These are phyloP conservation scores for Xyrauchen texanus DNA, from an alignment of 2,113 vertebrate species.

Conservation along the genomic window DNA sequence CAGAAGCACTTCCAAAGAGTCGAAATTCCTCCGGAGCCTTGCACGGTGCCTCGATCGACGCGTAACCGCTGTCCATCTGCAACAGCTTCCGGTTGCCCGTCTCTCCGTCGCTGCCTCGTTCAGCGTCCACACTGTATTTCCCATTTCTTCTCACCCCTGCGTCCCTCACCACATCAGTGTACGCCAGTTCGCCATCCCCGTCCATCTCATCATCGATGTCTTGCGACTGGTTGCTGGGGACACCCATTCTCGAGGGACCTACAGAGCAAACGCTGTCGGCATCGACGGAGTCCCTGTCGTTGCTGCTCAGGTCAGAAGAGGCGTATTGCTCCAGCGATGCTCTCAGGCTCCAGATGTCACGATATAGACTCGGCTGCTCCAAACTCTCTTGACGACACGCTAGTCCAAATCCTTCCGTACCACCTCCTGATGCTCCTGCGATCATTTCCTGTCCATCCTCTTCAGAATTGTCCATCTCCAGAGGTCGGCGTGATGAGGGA, in stretches of 20 bases:
- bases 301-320: slow-evolving; percentile 88
- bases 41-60: slow-evolving; percentile 91
- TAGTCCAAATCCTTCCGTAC: slow-evolving; percentile 48
- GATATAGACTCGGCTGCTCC: slow-evolving; percentile 78
- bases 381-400: slow-evolving; percentile 64
- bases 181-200: slow-evolving; percentile 60
- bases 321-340: slow-evolving; percentile 91
- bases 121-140: slow-evolving; percentile 61
- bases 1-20: slow-evolving; percentile 70
- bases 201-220: slow-evolving; percentile 78
- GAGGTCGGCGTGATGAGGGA: slow-evolving; percentile 6
- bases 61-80: slow-evolving; percentile 98
- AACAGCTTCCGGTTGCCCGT: slow-evolving; percentile 84
- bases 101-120: slow-evolving; percentile 73
- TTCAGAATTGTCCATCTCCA: slow-evolving; percentile 40
- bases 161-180: slow-evolving; percentile 44
- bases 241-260: slow-evolving; percentile 57
- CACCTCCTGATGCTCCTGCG: slow-evolving; percentile 51
- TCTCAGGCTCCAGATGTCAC: slow-evolving; percentile 93
- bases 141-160: slow-evolving; percentile 45
- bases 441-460: slow-evolving; percentile 26
- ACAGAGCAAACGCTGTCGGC: slow-evolving; percentile 86
- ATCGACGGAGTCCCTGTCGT: slow-evolving; percentile 89
- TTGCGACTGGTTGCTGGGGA: slow-evolving; percentile 76
- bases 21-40: slow-evolving; percentile 80